Evolutionary conservation across 2,113 vertebrate species (phyloP), one percentile per base, ranked within the genome.

Genomic region (Seriola rivoliana): DNA sequence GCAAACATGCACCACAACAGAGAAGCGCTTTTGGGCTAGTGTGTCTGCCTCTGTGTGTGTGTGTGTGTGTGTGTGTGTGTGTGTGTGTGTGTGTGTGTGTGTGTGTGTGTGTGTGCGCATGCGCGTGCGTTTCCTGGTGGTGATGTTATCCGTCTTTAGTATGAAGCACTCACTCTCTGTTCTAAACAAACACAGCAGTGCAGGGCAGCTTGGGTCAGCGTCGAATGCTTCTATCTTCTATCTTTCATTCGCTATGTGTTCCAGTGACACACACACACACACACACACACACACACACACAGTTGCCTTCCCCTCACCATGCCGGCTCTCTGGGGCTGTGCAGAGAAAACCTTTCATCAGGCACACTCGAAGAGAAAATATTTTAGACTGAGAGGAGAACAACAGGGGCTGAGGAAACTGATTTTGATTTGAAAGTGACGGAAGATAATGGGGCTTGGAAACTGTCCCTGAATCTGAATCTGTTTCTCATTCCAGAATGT

Each of bases 371-470:
- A 85, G 73, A 68, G 80, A 86, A 82, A 87, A 89, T 86, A 88
- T 90, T 90, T 89, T 68, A 84, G 55, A 70, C 81, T 55, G 64
- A 62, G 75, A 90, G 71, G 78, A 89, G 79, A 89, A 90, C 83
- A 91, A 85, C 87, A 68, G 78, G 81, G 70, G 83, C 69, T 42
- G 66, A 58, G 80, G 87, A 80, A 89, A 93, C 90, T 90, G 88
- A 93, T 94, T 90, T 93, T 82, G 88, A 92, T 91, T 91, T 90
- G 84, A 90, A 92, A 89, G 82, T 92, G 82, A 82, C 60, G 8
- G 89, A 74, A 84, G 88, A 93, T 93, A 88, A 92, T 91, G 76
- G 70, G 78, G 75, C 89, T 91, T 84, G 66, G 88, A 88, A 80
- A 78, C 82, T 70, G 75, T 84, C 82, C 64, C 82, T 78, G 77